These are phyloP conservation scores for Globodera ellingtonae DNA, from an alignment of 1,140 invertebrate species.

Conservation along the genomic window DNA sequence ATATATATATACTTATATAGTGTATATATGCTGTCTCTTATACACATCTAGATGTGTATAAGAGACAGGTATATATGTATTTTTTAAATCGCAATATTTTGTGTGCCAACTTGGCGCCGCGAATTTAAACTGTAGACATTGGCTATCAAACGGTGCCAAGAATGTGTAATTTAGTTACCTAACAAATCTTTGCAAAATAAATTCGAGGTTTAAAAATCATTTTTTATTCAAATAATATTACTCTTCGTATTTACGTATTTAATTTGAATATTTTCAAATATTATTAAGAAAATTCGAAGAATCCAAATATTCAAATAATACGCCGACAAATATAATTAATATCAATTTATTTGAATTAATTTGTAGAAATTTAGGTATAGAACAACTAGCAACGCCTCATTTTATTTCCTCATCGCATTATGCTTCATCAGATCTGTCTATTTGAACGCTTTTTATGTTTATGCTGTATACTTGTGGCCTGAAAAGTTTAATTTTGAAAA, in stretches of 20 bases:
- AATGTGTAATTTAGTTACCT: not conserved
- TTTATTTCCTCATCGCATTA: constrained; percentile 2
- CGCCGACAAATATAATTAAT: too few species aligned
- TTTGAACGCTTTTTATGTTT: constrained; percentile 10
- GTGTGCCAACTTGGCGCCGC: not conserved
- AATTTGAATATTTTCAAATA: too few species aligned
- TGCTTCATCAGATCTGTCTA: constrained; percentile 1
- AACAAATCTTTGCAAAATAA: not conserved
- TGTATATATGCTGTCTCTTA: too few species aligned
- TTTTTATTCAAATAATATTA: too few species aligned
- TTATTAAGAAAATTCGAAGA: too few species aligned
- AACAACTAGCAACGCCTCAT: not conserved
- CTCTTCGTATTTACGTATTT: too few species aligned
- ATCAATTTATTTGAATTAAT: not conserved
- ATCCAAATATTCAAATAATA: too few species aligned
- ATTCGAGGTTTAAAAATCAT: too few species aligned
- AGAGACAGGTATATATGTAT: too few species aligned
- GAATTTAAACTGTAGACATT: not conserved
- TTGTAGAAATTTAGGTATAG: constrained; percentile 13
- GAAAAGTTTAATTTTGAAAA: not conserved
- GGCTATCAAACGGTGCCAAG: not conserved
- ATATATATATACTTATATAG: not conserved
- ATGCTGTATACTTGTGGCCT: not conserved
- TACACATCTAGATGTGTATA: too few species aligned
- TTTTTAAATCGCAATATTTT: not conserved